phyloP scores from a whole-genome alignment of 2,113 vertebrate species.

The Caranx ignobilis region DNA sequence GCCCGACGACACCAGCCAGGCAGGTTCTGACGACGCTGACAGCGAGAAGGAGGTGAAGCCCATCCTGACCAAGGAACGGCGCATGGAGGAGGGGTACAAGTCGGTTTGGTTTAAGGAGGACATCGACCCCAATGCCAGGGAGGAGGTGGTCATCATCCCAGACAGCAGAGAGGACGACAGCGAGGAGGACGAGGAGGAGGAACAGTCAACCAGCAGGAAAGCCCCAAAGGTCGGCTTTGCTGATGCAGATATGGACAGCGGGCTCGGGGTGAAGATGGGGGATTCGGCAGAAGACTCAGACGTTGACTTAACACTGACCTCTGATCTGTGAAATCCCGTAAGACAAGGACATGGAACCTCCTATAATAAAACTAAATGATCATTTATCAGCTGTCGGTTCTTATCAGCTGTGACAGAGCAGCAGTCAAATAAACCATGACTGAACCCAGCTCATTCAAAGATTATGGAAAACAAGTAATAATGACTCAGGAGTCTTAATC shows the following conservation, averaged over 20 bases:
- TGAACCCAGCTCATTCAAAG: not conserved
- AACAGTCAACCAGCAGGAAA: constrained; percentile 13
- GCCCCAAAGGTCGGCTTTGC: constrained; percentile 39
- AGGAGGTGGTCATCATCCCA: constrained; percentile 84
- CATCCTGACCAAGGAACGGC: constrained; percentile 87
- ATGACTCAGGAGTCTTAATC: not conserved
- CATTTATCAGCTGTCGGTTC: not conserved
- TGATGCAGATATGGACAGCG: constrained; percentile 66
- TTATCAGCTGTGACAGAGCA: not conserved
- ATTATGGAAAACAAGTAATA: not conserved
- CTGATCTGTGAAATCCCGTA: constrained; percentile 50
- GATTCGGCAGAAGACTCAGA: constrained; percentile 42
- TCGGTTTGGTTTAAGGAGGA: constrained; percentile 88
- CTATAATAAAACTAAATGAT: constrained; percentile 35
- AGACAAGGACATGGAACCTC: not conserved
- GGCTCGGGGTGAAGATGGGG: constrained; percentile 59
- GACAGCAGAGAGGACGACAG: constrained; percentile 68
- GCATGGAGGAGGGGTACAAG: constrained; percentile 86
- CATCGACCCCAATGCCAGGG: constrained; percentile 82
- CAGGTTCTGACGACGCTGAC: constrained; percentile 52
- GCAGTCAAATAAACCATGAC: not conserved
- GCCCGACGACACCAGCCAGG: constrained; percentile 51
- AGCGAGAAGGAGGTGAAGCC: constrained; percentile 86
- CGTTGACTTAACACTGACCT: not conserved
- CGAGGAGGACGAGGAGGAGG: constrained; percentile 63